Evolutionary conservation across 2,797 vertebrate species (phyloP).

Genomic region (Tapera naevia): DNA sequence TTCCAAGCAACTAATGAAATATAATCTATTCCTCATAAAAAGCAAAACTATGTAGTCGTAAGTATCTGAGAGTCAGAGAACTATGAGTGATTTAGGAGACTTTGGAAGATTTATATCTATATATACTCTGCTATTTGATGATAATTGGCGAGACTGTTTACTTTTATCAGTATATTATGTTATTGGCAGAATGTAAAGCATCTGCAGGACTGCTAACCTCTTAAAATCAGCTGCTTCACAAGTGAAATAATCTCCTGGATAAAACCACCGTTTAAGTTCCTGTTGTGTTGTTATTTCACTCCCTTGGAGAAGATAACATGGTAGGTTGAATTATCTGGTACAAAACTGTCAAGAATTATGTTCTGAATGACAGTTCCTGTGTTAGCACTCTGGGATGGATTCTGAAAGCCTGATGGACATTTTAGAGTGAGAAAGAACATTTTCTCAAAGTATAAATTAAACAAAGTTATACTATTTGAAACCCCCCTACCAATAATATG

Average conservation of each 20-base stretch:
- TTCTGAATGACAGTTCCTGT: slow-evolving; percentile 64
- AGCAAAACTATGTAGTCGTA: not conserved
- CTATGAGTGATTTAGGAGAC: not conserved
- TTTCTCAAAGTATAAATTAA: slow-evolving; percentile 31
- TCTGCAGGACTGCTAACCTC: slow-evolving; percentile 46
- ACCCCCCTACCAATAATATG: not conserved
- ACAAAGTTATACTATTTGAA: not conserved
- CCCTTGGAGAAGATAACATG: slow-evolving; percentile 68
- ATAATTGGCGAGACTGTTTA: slow-evolving; percentile 51
- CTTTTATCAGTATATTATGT: slow-evolving; percentile 1
- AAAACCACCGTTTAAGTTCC: slow-evolving; percentile 28
- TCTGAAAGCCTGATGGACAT: slow-evolving; percentile 52
- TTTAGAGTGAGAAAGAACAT: slow-evolving; percentile 3
- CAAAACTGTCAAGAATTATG: slow-evolving; percentile 65
- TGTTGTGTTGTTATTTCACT: slow-evolving; percentile 46
- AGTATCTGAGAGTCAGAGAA: not conserved
- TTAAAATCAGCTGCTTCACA: slow-evolving; percentile 10
- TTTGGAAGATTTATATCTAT: not conserved
- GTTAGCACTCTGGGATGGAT: slow-evolving; percentile 26
- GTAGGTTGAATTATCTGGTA: slow-evolving; percentile 58
- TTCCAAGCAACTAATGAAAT: not conserved
- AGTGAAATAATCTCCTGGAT: slow-evolving; percentile 31
- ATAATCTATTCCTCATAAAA: not conserved
- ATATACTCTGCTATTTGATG: not conserved
- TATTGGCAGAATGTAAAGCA: slow-evolving; percentile 48